Percentiles rank a stretch among this genome's conserved stretches.
phyloP scores from a whole-genome alignment of 2,113 vertebrate genomes.

The Osmerus mordax region DNA sequence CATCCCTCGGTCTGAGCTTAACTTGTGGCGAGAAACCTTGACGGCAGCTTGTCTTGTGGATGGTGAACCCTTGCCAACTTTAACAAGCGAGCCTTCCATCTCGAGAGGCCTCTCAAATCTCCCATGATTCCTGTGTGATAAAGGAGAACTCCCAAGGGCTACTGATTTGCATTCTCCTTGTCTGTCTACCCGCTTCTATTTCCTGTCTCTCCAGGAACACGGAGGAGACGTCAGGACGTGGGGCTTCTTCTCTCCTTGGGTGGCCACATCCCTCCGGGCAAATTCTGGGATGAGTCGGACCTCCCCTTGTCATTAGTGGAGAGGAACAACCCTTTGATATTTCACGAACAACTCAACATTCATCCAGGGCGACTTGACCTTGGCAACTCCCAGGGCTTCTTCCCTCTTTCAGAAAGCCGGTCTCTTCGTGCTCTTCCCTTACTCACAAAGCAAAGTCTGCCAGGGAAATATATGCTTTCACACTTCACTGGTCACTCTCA shows the following conservation, averaged over 20 bases:
- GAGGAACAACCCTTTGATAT: conserved; percentile 9
- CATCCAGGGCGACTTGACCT: conserved; percentile 17
- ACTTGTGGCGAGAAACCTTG: too few species aligned
- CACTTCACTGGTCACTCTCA: conserved; percentile 50
- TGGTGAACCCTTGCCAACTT: too few species aligned
- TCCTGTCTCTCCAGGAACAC: conserved; percentile 11
- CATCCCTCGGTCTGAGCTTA: too few species aligned
- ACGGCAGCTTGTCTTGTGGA: too few species aligned
- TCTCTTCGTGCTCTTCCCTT: conserved; percentile 4
- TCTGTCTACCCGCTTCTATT: not conserved
- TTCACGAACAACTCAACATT: conserved; percentile 14
- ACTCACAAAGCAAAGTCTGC: conserved; percentile 41
- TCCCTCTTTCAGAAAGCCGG: too few species aligned
- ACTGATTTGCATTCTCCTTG: not conserved
- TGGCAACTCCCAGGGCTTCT: not conserved
- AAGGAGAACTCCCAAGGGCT: not conserved
- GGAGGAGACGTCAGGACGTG: not conserved
- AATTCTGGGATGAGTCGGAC: conserved; percentile 21
- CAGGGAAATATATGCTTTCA: conserved; percentile 56
- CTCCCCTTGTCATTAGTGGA: conserved; percentile 15
- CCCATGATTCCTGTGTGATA: not conserved
- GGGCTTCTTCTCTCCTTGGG: not conserved
- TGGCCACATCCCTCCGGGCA: conserved; percentile 15
- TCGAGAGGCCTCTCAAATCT: not conserved
- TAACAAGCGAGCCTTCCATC: too few species aligned